A percentile compares a stretch with the other conserved stretches of the same genome.
Evolutionary conservation across 2,797 vertebrate genomes (phyloP).

Genomic region (Myotis vivesi): DNA sequence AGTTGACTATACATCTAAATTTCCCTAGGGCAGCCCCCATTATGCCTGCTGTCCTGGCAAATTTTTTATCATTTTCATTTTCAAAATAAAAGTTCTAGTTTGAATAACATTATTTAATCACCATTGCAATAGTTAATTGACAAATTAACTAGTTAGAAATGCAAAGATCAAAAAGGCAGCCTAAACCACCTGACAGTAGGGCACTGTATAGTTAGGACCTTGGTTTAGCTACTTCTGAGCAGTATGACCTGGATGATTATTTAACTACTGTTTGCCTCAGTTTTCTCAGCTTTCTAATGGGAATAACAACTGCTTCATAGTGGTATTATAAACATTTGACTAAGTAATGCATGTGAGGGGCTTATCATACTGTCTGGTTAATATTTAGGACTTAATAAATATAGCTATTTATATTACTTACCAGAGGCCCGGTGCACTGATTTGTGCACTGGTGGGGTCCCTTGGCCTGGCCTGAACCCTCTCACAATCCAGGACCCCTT

Average conservation of each 20-base stretch:
- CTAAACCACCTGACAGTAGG: neutral
- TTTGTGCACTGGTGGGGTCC: too few relatives aligned
- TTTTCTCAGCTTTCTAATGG: neutral
- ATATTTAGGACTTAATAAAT: slow-evolving; percentile 8
- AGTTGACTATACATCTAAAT: neutral
- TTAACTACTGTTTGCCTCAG: neutral
- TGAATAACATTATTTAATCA: neutral
- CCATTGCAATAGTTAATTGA: neutral
- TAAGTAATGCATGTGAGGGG: neutral
- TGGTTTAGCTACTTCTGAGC: neutral
- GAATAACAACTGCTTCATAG: neutral
- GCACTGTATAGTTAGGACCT: neutral
- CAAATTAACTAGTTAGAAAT: neutral
- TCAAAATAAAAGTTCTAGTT: neutral
- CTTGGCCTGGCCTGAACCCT: too few relatives aligned
- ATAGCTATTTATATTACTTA: neutral
- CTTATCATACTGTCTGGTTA: neutral
- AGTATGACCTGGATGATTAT: neutral
- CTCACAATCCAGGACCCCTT: too few relatives aligned
- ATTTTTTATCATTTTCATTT: slow-evolving; percentile 1
- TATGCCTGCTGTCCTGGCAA: neutral
- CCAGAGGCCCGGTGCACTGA: too few relatives aligned
- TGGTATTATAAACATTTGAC: neutral
- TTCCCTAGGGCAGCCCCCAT: neutral
- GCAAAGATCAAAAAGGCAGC: neutral